Evolutionary conservation across 2,113 vertebrate species (phyloP), one percentile per base, ranked within the genome.

Genomic region (Neodontobutis hainanensis): DNA sequence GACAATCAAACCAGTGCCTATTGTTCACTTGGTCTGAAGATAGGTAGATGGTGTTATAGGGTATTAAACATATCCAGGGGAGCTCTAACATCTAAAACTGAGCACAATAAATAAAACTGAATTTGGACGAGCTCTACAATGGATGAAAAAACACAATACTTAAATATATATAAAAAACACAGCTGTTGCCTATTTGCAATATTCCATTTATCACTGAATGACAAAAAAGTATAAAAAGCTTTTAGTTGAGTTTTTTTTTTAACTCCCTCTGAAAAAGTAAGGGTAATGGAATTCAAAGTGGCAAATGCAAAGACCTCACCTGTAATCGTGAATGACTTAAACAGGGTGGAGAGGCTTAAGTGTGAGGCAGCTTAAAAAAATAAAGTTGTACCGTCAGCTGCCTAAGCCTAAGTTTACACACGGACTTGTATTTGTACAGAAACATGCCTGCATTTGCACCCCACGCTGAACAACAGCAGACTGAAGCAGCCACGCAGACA

Each of bases 241-340:
- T 82, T 77, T 47, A 71, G 61, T 50, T 81, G 44, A 77, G 78
- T 87, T 83, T 83, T 73, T 51, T 75, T 66, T 60, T 71, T 74
- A 61, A 38, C 42, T 35, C 45, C 68, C 70, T 63, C 76, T 68
- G 69, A 80, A 65, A 46, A 6, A 6, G 56, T 70, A 35, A 65
- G 42, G 73, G 61, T 44, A 43, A 68, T 63, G 61, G 83, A 90
- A 88, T 84, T 87, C 82, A 64, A 79, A 61, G 60, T 68, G 80
- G 73, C 78, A 82, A 87, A 88, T 77, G 87, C 78, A 43, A n/a
- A 58, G 71, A 90, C 80, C 87, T 92, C 91, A 90, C 67, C 45
- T 35, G 60, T 90, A 91, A 90, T 92, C 92, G 90, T 83, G 75
- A 81, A 90, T 92, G 92, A 90, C 88, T 91, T 90, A 90, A 80